Evolutionary conservation across 30 jellyfish, hydroid and myxozoan genomes (phyloP), one percentile per base, ranked within the genome.

Genomic region (Pseudorhiza aurosa): DNA sequence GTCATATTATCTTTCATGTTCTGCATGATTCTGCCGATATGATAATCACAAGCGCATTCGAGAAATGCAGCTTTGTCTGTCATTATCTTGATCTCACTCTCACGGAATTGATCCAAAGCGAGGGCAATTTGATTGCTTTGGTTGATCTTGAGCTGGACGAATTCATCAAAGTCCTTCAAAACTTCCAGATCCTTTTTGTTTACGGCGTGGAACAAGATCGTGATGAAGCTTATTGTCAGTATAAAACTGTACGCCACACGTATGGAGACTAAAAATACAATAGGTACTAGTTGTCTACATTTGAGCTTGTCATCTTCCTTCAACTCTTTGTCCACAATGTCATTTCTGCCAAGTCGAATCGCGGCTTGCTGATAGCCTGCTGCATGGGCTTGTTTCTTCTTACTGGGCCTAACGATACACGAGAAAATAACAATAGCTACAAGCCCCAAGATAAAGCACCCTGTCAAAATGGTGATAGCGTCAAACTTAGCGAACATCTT

Each of bases 11-110:
- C 88, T 21, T 81, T 59, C 58, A 77, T 77, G 70, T 77, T 77
- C 49, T 72, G 49, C 88, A 77, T 44, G 32, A 77, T 59, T 25
- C 62, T 37, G 0, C 80, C 88, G 71, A 77, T 58, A 46, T 77
- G 88, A 30, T 77, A 77, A 18, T 77, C 88, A 30, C 88, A 77
- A 2, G 88, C 88, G 44, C 88, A 77, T n/a, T 77, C 88, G 32
- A 77, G 27, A 45, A 77, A 77, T 27, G 88, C 88, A 14, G 81
- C 80, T 26, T 47, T 43, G 58, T 77, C 88, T 27, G 88, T 58
- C 88, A 77, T 77, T 28, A 77, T 55, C 29, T 40, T 77, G 33
- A 63, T 35, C 88, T 77, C 88, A 58, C 68, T 57, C 47, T 77
- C 88, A 1, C 88, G 88, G 45, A 77, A 77, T 44, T 17, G 68